Percentiles rank a stretch among this genome's conserved stretches.
These are phyloP conservation scores for Acestrorhynchus altus DNA, from an alignment of 2,797 vertebrate species.

Conservation along the genomic window DNA sequence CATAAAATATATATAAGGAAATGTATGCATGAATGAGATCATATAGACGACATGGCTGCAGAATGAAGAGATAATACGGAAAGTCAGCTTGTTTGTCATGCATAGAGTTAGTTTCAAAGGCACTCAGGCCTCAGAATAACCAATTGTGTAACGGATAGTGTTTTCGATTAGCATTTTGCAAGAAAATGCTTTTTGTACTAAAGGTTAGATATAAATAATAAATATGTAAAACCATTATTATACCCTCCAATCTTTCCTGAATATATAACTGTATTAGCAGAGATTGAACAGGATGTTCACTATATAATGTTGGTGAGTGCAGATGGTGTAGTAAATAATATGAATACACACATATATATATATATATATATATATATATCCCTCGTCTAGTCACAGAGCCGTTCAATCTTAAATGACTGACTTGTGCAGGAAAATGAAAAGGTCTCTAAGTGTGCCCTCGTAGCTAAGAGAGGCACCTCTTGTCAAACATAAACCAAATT, in stretches of 20 bases:
- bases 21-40: constrained; percentile 19
- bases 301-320: constrained; percentile 19
- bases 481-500: constrained; percentile 89
- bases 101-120: constrained; percentile 34
- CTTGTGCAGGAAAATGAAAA: constrained; percentile 83
- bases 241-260: constrained; percentile 32
- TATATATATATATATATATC: constrained; percentile 77
- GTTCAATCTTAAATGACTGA: constrained; percentile 84
- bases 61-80: constrained; percentile 4
- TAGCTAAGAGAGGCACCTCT: constrained; percentile 80
- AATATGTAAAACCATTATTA: constrained; percentile 41
- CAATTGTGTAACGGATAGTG: constrained; percentile 17
- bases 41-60: neutral
- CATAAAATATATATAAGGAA: constrained; percentile 9
- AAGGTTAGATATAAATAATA: constrained; percentile 53
- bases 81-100: constrained; percentile 29
- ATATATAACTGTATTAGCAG: constrained; percentile 29
- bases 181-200: constrained; percentile 11
- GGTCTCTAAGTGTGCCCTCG: constrained; percentile 74
- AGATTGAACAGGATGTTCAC: constrained; percentile 1
- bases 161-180: constrained; percentile 38
- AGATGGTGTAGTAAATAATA: constrained; percentile 70
- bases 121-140: constrained; percentile 3
- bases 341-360: constrained; percentile 70
- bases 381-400: constrained; percentile 75